Conservation (phyloP, 2,888 invertebrate genomes). For the Limnephilus rhombicus region DNA sequence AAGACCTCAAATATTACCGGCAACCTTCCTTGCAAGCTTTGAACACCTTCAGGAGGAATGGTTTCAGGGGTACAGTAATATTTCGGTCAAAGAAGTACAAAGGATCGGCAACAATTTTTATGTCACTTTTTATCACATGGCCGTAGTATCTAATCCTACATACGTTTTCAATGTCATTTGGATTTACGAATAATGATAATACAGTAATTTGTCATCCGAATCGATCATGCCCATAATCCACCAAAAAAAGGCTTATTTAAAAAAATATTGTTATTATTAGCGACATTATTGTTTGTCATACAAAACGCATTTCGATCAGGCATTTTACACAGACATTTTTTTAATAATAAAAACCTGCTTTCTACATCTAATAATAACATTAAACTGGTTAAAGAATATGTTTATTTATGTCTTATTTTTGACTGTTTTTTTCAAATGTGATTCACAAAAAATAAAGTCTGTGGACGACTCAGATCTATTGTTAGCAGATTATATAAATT, state of each 20-base stretch:
- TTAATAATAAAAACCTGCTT: background rate
- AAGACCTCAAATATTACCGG: background rate
- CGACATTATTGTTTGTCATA: background rate
- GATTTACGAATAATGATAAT: background rate
- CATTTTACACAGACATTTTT: background rate
- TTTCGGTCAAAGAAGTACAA: background rate
- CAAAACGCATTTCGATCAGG: background rate
- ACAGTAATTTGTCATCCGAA: background rate
- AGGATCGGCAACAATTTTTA: no score
- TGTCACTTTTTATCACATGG: background rate
- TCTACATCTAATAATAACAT: no score
- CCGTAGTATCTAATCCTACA: background rate
- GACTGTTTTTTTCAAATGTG: no score
- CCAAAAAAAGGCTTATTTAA: background rate
- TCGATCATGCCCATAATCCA: background rate
- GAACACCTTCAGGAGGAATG: background rate
- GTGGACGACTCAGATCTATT: no score
- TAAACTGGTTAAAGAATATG: no score
- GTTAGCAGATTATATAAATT: no score
- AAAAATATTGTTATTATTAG: background rate
- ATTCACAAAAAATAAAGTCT: no score
- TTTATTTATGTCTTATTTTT: no score
- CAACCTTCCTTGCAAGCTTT: background rate
- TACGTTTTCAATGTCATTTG: background rate
- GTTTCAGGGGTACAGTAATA: background rate